Evolutionary conservation across 2,888 invertebrate species (phyloP).

Genomic region (Epinotia nisella): DNA sequence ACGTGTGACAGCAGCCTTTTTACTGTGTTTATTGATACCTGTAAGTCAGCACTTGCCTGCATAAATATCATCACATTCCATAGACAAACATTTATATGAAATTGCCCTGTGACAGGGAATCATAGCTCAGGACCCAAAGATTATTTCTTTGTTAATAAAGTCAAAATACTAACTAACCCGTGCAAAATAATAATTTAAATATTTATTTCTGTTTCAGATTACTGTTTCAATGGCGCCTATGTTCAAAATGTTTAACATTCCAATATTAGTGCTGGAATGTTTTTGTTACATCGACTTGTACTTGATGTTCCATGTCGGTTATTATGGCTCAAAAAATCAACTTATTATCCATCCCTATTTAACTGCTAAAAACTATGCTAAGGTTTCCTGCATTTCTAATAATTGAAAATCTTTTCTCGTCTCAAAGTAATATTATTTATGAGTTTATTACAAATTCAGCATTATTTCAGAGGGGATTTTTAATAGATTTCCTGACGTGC

Average conservation of each 20-base stretch:
- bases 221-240: constrained; percentile 72
- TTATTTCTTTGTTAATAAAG: no score
- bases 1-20: constrained; percentile 65
- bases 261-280: constrained; percentile 67
- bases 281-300: constrained; percentile 80
- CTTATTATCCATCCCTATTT: constrained; percentile 82
- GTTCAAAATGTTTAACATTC: constrained; percentile 62
- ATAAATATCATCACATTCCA: no score
- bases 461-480: constrained; percentile 70
- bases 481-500: constrained; percentile 74
- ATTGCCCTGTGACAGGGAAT: no score
- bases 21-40: constrained; percentile 70
- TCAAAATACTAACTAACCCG: no score
- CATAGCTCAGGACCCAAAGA: no score
- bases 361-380: constrained; percentile 79
- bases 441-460: neutral
- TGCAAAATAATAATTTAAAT: no score
- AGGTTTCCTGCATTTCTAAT: constrained; percentile 52
- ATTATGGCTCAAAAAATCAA: constrained; percentile 78
- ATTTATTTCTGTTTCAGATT: constrained; percentile 58
- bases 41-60: constrained; percentile 55
- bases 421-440: neutral
- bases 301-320: constrained; percentile 81
- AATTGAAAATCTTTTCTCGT: neutral
- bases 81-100: no score